Conservation (phyloP, 2,888 invertebrate species). For the Epistrophe grossulariae region DNA sequence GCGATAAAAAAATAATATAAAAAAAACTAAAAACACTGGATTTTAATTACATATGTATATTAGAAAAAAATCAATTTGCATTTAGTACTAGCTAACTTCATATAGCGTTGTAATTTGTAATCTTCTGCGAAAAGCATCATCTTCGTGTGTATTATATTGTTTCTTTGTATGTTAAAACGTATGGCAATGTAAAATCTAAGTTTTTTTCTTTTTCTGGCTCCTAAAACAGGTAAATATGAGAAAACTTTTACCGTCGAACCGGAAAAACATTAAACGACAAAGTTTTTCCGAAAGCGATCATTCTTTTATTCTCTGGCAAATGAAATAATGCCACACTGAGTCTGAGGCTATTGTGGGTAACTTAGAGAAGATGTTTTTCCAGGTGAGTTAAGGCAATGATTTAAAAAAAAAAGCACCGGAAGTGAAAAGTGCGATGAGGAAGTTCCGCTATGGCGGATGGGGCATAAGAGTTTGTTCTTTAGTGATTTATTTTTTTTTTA, state of each 20-base stretch:
- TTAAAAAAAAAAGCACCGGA: conserved; percentile 18
- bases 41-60: too few relatives aligned
- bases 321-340: conserved; percentile 66
- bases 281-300: conserved; percentile 75
- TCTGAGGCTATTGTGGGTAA: conserved; percentile 61
- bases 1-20: too few relatives aligned
- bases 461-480: conserved; percentile 43
- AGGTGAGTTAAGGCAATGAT: conserved; percentile 13
- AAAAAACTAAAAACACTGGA: too few relatives aligned
- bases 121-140: background rate
- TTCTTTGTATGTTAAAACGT: background rate
- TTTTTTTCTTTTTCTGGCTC: conserved; percentile 49
- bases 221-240: conserved; percentile 71
- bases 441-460: conserved; percentile 54
- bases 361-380: conserved; percentile 52
- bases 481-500: conserved; percentile 48
- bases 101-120: too few relatives aligned
- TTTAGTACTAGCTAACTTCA: too few relatives aligned
- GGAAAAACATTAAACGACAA: conserved; percentile 76
- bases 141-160: background rate
- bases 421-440: conserved; percentile 57
- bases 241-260: conserved; percentile 74
- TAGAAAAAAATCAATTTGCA: too few relatives aligned
- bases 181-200: conserved; percentile 23
- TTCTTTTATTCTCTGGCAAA: conserved; percentile 74